phyloP scores from a whole-genome alignment of 2,797 vertebrate species.

The Atherinosoma microstoma region DNA sequence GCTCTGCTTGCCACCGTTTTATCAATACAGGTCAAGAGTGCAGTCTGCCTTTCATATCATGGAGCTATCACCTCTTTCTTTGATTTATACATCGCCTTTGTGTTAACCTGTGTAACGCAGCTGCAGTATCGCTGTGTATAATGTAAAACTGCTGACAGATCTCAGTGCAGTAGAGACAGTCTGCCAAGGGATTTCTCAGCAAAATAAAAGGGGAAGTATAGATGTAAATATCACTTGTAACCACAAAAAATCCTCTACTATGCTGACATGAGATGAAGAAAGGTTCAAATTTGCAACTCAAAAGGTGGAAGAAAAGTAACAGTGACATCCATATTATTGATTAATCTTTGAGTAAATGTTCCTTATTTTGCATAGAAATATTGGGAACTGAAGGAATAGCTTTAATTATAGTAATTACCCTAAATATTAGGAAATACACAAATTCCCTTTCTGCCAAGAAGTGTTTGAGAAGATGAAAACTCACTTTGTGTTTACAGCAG shows the following conservation, averaged over 20 bases:
- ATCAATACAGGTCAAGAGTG: conserved; percentile 53
- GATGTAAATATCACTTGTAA: not conserved
- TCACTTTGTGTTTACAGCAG: not conserved
- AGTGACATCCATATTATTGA: not conserved
- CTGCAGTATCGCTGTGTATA: not conserved
- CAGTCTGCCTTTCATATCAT: conserved; percentile 41
- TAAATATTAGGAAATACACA: not conserved
- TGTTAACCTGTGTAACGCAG: conserved; percentile 4
- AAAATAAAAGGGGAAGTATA: not conserved
- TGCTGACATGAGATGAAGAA: not conserved
- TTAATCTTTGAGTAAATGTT: not conserved
- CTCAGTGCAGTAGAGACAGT: not conserved
- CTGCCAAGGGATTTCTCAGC: not conserved
- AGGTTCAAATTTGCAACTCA: not conserved
- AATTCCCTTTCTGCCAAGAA: not conserved
- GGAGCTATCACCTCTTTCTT: conserved; percentile 20
- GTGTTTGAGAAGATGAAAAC: not conserved
- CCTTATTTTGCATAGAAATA: not conserved
- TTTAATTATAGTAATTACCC: not conserved
- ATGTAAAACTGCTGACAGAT: conserved; percentile 3
- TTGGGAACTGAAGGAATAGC: not conserved
- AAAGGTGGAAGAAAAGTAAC: not conserved
- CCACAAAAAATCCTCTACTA: not conserved
- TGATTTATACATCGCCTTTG: conserved; percentile 34
- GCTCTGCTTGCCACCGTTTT: conserved; percentile 41